Evolutionary conservation across 2,797 vertebrate species (phyloP), one percentile per base, ranked within the genome.

Genomic region (Chelon labrosus): DNA sequence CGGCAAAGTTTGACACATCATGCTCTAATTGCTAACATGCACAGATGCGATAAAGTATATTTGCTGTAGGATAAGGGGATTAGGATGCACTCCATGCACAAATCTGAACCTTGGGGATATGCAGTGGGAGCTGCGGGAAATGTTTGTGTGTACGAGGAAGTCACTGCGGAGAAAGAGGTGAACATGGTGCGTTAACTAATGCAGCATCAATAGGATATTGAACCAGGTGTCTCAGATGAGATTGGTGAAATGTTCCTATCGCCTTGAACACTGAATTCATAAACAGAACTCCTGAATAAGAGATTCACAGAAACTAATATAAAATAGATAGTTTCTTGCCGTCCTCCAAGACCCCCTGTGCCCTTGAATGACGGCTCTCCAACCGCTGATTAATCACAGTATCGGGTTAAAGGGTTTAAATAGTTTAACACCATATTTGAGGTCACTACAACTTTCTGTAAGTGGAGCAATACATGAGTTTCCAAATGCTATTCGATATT

Each of bases 1-100:
- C 7, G 84, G 89, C 88, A 83, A 88, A 83, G 67, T 89, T 84
- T 89, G 83, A 85, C 86, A 86, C 80, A 87, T 81, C 85, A 75
- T 63, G 56, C 73, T 88, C 55, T 90, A 90, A 91, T 89, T 90
- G 82, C 83, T 76, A 84, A 85, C 85, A 80, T 88, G 85, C 70
- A 73, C 38, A 65, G 81, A 90, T 88, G 84, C 83, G 91, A 90
- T 93, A 86, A 88, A 82, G 70, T 75, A 79, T 80, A 71, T 88
- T 83, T 70, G 73, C 89, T 88, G 80, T 81, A 75, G 86, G 85
- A 88, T 84, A 83, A 64, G 61, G 38, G 76, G 78, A 91, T 91
- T 91, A 90, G 56, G 72, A 84, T 82, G 85, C 83, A 67, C 68
- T 68, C 38, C 80, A 67, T 80, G 84, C 73, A 77, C 52, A 35